Evolutionary conservation across 2,888 invertebrate genomes (phyloP), one percentile per base, ranked within the genome.

Genomic region (Limnephilus marmoratus): DNA sequence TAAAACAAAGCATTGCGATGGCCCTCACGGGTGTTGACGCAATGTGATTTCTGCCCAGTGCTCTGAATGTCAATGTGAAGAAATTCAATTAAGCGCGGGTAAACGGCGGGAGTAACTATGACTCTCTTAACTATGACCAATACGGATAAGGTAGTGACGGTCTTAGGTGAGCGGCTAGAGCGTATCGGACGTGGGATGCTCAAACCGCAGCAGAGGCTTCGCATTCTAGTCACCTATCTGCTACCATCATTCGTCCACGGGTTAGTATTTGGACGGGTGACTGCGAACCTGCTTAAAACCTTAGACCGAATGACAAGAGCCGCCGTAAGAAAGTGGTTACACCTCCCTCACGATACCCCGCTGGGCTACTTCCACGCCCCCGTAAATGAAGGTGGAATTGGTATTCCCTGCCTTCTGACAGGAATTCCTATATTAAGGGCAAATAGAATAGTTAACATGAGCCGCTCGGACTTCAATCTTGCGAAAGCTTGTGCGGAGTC

Each of bases 31-130:
- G 96, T 96, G 96, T 96, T 96, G 96, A 96, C 96, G 96, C 96
- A 96, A 96, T 96, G 97, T 97, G 97, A 97, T 97, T 97, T 97
- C 97, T 97, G 96, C 97, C 97, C 97, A 97, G 97, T 97, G 96
- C 96, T 96, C 95, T 96, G 95, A 95, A 95, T 97, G 97, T n/a
- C n/a, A n/a, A n/a, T n/a, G n/a, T n/a, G n/a, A n/a, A n/a, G n/a
- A n/a, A n/a, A n/a, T n/a, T n/a, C n/a, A n/a, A n/a, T n/a, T n/a
- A n/a, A n/a, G n/a, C n/a, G n/a, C n/a, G n/a, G n/a, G n/a, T n/a
- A n/a, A n/a, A n/a, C n/a, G n/a, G n/a, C n/a, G n/a, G n/a, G n/a
- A n/a, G n/a, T n/a, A n/a, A n/a, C n/a, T n/a, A n/a, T n/a, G n/a
- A n/a, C n/a, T n/a, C n/a, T n/a, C n/a, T n/a, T n/a, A n/a, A n/a